Conservation (phyloP, 1,140 invertebrate genomes). For the Colletes latitarsis region DNA sequence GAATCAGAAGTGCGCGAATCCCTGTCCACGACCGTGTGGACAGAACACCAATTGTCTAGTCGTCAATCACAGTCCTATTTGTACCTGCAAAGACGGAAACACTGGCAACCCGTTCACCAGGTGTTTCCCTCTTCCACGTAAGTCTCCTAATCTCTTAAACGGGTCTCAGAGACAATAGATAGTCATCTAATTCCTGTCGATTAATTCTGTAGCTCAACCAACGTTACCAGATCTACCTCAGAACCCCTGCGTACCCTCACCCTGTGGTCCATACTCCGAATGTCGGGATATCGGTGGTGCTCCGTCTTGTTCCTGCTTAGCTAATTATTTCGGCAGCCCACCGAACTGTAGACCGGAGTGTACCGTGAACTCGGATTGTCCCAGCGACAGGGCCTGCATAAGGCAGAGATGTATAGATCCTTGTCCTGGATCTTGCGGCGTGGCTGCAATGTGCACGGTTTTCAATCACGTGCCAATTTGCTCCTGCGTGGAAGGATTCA, state of each 20-base stretch:
- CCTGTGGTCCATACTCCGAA: slow-evolving; percentile 80
- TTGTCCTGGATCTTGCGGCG: slow-evolving; percentile 85
- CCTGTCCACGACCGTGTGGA: slow-evolving; percentile 81
- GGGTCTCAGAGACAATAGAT: neutral
- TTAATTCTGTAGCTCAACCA: neutral
- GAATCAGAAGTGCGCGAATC: slow-evolving; percentile 82
- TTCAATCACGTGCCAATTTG: slow-evolving; percentile 89
- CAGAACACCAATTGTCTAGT: slow-evolving; percentile 80
- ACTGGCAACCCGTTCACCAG: slow-evolving; percentile 83
- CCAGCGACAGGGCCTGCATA: slow-evolving; percentile 84
- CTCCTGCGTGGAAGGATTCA: slow-evolving; percentile 90
- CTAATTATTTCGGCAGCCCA: slow-evolving; percentile 83
- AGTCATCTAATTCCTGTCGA: neutral
- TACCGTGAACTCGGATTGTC: slow-evolving; percentile 85
- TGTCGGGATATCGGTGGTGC: slow-evolving; percentile 74
- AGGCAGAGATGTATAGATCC: slow-evolving; percentile 87
- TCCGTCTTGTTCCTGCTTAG: slow-evolving; percentile 84
- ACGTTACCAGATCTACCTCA: slow-evolving; percentile 50
- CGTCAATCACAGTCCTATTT: slow-evolving; percentile 83
- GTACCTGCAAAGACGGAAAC: slow-evolving; percentile 80
- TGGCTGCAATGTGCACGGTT: slow-evolving; percentile 85
- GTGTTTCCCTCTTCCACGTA: slow-evolving; percentile 80
- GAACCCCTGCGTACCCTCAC: slow-evolving; percentile 81
- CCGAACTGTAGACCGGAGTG: slow-evolving; percentile 87
- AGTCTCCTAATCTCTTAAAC: slow-evolving; percentile 42